Evolutionary conservation across 2,888 invertebrate species (phyloP), one percentile per base, ranked within the genome.

Genomic region (Tholera decimalis): DNA sequence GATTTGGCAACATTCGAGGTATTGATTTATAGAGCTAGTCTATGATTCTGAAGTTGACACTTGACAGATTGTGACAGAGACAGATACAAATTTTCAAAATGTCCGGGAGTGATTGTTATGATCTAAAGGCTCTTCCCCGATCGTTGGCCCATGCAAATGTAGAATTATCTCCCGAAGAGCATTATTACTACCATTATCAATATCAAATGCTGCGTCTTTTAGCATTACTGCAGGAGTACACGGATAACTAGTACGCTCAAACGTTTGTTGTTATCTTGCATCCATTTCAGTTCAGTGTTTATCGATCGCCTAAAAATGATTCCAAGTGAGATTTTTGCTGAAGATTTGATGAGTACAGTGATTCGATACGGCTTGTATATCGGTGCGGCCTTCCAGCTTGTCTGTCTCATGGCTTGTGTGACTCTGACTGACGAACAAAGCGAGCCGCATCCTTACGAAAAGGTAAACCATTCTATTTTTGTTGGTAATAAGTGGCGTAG

Each of bases 361-460:
- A 96, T 98, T 33, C 96, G 98, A 35, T 98, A 97, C 89, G 98
- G 98, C 15, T 93, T 98, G 6, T 98, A 98, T 85, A 93, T 98
- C 39, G 98, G 98, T 6, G 98, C 98, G 18, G 96, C 98, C n/a
- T 98, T 98, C 86, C 98, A 98, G 92, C 92, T 98, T 61, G 93
- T 97, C 24, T 98, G 98, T 86, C 96, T 99, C 73, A 96, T 97
- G 54, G 98, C 98, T 22, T 98, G 98, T 77, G 97, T 98, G 51
- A 96, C 98, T 66, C 96, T 98, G 68, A 97, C 97, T n/a, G 97
- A 97, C 77, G 96, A 96, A 83, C 95, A 96, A 75, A 95, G 96
- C 41, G 96, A 96, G 76, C 86, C 91, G 0, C 88, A 91, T 83
- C 89, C 91, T 0, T 92, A 93, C 63, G 96, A 94, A 84, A 96